Percentiles rank a stretch among this genome's conserved stretches.
These are phyloP conservation scores for Melierax canorus DNA, from an alignment of 2,113 vertebrate genomes.

Conservation along the genomic window DNA sequence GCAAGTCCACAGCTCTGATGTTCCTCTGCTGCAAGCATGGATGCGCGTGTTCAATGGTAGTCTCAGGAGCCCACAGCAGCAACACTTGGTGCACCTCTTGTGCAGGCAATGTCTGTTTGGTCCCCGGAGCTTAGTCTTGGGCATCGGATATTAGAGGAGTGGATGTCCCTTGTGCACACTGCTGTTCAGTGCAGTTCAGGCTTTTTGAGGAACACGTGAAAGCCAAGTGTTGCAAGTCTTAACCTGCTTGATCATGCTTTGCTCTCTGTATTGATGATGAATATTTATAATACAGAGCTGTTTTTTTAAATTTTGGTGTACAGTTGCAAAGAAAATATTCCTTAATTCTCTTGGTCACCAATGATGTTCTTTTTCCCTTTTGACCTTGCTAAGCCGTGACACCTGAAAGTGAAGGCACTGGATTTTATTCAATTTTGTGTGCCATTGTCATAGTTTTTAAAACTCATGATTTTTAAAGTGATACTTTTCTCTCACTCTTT, in stretches of 20 bases:
- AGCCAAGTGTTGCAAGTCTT: background rate
- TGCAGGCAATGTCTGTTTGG: background rate
- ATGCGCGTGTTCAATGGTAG: background rate
- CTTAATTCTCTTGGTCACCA: background rate
- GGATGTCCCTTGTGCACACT: accelerated
- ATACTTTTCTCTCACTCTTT: background rate
- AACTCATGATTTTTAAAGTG: background rate
- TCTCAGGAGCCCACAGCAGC: background rate
- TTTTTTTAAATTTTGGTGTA: background rate
- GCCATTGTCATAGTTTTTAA: background rate
- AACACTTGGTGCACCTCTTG: background rate
- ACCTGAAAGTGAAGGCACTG: background rate
- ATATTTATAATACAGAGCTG: background rate
- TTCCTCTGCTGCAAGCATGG: too few relatives aligned
- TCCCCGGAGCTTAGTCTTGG: background rate
- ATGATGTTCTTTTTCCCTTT: background rate
- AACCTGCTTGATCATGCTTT: background rate
- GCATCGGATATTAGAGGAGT: accelerated
- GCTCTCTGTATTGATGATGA: background rate
- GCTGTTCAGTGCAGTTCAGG: background rate
- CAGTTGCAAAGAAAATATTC: background rate
- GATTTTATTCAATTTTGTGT: background rate
- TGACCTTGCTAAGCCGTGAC: background rate
- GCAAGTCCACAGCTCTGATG: too few relatives aligned
- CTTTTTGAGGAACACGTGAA: background rate